Conservation (phyloP, 2,888 invertebrate genomes). For the Tipula unca region DNA sequence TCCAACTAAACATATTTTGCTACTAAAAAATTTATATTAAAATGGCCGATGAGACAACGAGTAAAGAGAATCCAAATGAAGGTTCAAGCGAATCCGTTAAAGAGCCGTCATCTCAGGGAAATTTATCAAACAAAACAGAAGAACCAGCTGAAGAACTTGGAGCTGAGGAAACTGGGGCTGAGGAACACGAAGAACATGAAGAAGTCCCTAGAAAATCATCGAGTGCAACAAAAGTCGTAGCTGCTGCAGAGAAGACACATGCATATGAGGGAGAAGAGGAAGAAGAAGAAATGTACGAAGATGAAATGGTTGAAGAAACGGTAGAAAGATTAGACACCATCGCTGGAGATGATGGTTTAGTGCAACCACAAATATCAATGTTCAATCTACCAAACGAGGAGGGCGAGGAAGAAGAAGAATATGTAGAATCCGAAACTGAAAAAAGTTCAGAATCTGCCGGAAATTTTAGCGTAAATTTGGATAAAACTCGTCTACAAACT, state of each 20-base stretch:
- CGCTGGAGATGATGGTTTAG: not conserved
- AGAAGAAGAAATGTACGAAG: not conserved
- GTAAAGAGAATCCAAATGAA: not conserved
- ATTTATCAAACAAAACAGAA: too few relatives aligned
- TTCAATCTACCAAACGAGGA: not conserved
- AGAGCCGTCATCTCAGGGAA: not conserved
- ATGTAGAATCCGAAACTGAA: not conserved
- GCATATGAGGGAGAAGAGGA: not conserved
- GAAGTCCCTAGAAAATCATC: not conserved
- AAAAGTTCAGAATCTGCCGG: not conserved
- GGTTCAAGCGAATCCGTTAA: not conserved
- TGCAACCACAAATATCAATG: not conserved
- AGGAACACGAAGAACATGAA: not conserved
- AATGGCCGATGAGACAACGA: not conserved
- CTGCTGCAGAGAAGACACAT: not conserved
- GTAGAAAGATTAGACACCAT: too few relatives aligned
- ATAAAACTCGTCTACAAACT: slow-evolving; percentile 18
- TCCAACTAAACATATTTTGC: not conserved
- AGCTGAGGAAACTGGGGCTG: not conserved
- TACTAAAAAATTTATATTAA: not conserved
- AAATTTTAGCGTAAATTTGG: not conserved
- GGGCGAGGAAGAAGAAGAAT: not conserved
- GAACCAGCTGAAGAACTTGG: not conserved
- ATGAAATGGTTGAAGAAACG: not conserved
- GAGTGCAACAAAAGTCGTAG: not conserved